Percentiles rank a stretch among this genome's conserved stretches.
Conservation (phyloP, 2,113 vertebrate species). For the Thalassoma bifasciatum region DNA sequence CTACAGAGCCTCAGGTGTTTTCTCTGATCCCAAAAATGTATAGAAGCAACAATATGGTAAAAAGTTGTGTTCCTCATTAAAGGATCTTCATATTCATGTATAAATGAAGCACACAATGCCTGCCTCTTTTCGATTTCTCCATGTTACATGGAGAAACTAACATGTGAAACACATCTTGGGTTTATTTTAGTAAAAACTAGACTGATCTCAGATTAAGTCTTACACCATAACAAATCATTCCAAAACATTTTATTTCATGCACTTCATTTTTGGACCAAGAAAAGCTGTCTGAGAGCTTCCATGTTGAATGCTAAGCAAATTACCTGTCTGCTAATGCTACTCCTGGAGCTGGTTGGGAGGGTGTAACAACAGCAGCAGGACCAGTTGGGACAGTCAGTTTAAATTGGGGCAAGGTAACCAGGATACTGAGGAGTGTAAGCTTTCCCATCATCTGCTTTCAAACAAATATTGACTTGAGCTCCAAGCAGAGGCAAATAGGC, state of each 20-base stretch:
- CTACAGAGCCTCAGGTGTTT: background rate
- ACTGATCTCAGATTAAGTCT: no score
- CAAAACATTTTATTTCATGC: no score
- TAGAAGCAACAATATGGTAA: no score
- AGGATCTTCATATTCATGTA: no score
- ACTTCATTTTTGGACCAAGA: background rate
- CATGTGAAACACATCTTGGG: no score
- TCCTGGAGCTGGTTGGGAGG: constrained; percentile 39
- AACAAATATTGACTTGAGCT: constrained; percentile 80
- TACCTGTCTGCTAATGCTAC: background rate
- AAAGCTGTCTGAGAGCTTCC: background rate
- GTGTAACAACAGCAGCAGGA: constrained; percentile 63
- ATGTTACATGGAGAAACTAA: no score
- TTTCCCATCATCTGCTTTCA: constrained; percentile 61
- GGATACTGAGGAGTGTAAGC: constrained; percentile 75
- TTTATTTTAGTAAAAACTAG: no score
- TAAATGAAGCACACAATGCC: no score
- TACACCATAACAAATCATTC: background rate
- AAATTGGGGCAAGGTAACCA: constrained; percentile 69
- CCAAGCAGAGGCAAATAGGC: constrained; percentile 64
- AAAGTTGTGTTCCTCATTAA: no score
- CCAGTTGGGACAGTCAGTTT: constrained; percentile 65
- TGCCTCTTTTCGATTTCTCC: no score
- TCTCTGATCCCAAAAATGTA: background rate
- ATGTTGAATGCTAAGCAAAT: constrained; percentile 37